Evolutionary conservation across 2,113 vertebrate genomes (phyloP), one percentile per base, ranked within the genome.

Genomic region (Falco punctatus): DNA sequence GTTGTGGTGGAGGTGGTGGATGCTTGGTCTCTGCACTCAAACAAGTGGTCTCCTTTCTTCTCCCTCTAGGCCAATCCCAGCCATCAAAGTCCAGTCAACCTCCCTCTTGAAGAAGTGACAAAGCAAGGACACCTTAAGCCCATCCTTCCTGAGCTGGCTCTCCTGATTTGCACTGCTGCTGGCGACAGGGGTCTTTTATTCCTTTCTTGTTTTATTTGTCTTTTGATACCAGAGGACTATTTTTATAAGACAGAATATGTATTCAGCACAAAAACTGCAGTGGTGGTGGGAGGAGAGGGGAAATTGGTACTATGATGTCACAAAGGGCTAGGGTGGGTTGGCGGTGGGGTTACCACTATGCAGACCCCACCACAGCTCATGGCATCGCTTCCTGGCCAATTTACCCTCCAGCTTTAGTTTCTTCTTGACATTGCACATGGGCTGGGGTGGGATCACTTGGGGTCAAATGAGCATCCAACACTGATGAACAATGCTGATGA

Each of bases 71-170:
- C 97, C 98, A 26, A 97, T 98, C 85, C 98, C 98, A 92, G 97
- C 98, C 95, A 94, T 98, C 96, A 99, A 98, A 98, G 92, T 84
- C 97, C 98, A 97, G 78, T 91, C 97, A 81, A 94, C 97, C 88
- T 98, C 98, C 24, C 88, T 83, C 38, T 98, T 97, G 65, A 97
- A 97, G 97, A 99, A 98, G 97, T 98, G 98, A 99, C 97, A 94
- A 81, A 70, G 30, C 88, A 86, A 81, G 92, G 92, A 86, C 81
- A 75, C 78, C 81, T 48, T 65, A 20, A 78, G 65, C 57, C 24
- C 49, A 13, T 61, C 57, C 62, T 55, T 72, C 73, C 89, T 75
- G 92, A 90, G 86, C 92, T 95, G 95, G 92, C 86, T 96, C 94
- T 96, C 94, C 90, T 92, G 33, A 96, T 97, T 97, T 97, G 97